Percentiles rank a stretch among this genome's conserved stretches.
These are phyloP conservation scores for Xerus rutilus DNA, from an alignment of 2,797 vertebrate genomes.

Conservation along the genomic window DNA sequence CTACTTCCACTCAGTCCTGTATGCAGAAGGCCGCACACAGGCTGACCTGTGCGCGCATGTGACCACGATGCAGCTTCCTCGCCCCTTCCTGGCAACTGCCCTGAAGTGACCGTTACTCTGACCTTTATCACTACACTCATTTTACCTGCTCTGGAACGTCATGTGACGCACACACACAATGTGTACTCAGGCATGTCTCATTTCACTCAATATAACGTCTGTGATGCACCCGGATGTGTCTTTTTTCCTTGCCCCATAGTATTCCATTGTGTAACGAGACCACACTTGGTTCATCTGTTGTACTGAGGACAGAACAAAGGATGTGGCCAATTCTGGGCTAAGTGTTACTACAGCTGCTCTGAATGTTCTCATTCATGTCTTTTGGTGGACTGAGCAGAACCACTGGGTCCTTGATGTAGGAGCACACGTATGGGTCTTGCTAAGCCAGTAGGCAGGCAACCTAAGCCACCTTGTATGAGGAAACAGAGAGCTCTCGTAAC, in stretches of 20 bases:
- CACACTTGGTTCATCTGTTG: background rate
- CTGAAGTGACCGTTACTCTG: background rate
- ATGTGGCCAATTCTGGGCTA: background rate
- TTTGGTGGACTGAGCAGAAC: background rate
- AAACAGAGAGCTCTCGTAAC: background rate
- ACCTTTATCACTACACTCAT: background rate
- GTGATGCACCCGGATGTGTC: rapidly evolving
- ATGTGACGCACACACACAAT: rapidly evolving
- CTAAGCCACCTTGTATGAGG: background rate
- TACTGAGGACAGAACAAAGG: background rate
- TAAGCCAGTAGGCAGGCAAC: background rate
- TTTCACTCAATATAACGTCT: background rate
- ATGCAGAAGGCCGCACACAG: rapidly evolving
- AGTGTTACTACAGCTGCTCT: background rate
- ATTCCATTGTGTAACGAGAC: rapidly evolving
- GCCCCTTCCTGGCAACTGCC: background rate
- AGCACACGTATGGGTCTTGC: background rate
- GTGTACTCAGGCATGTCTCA: background rate
- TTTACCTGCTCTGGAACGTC: background rate
- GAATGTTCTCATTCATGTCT: background rate
- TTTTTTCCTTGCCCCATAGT: background rate
- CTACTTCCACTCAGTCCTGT: rapidly evolving
- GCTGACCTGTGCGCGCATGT: rapidly evolving
- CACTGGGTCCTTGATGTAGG: background rate
- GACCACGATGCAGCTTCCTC: background rate